A percentile compares a stretch with the other conserved stretches of the same genome.
Evolutionary conservation across 2,797 vertebrate species (phyloP).

Genomic region (Botia almorhae): DNA sequence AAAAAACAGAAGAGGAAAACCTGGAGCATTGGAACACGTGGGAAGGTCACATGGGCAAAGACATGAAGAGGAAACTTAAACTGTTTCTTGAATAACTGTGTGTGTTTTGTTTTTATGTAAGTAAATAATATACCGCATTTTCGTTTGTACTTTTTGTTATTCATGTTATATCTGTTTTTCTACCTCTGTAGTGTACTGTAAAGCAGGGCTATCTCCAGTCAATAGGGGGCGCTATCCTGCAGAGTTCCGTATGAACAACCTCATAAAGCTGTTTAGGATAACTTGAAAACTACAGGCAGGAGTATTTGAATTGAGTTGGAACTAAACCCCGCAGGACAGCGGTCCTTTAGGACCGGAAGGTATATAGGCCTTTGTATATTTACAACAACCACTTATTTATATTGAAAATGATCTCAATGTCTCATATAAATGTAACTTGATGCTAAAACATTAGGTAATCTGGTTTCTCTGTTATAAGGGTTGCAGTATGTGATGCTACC

Average conservation of each 20-base stretch:
- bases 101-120: background rate
- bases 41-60: conserved; percentile 80
- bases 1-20: conserved; percentile 60
- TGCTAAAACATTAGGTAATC: background rate
- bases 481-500: background rate
- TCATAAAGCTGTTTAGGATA: background rate
- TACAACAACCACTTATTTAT: background rate
- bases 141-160: background rate
- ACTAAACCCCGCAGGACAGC: too few species aligned
- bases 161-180: conserved; percentile 17
- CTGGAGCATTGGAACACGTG: conserved; percentile 74
- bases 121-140: background rate
- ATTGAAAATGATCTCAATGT: background rate
- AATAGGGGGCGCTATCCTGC: background rate
- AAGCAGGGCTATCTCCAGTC: background rate
- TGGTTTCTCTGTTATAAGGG: background rate
- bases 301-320: background rate
- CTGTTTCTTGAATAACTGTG: conserved; percentile 74
- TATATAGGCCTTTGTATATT: background rate
- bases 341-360: background rate
- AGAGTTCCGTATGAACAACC: background rate
- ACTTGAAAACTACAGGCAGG: background rate
- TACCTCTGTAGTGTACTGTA: conserved; percentile 26
- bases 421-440: background rate
- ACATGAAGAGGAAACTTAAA: conserved; percentile 80